These are phyloP conservation scores for Syngnathoides biaculeatus DNA, from an alignment of 2,113 vertebrate species.

Conservation along the genomic window DNA sequence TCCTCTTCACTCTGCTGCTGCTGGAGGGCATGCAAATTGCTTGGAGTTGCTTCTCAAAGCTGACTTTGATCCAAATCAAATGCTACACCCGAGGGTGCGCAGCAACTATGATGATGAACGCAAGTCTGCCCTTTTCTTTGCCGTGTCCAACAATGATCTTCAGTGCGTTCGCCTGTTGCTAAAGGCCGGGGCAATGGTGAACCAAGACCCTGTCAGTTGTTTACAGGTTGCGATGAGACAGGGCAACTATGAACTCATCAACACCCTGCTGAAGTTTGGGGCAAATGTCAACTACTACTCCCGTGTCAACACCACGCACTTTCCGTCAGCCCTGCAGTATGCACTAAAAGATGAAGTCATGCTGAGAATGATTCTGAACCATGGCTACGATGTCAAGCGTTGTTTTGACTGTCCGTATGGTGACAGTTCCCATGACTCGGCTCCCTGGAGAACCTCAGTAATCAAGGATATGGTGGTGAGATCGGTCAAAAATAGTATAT, in stretches of 20 bases:
- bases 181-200: slow-evolving; percentile 86
- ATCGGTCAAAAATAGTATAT: background rate
- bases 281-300: slow-evolving; percentile 95
- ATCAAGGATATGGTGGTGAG: slow-evolving; percentile 92
- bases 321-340: slow-evolving; percentile 78
- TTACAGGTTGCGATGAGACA: slow-evolving; percentile 87
- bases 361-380: slow-evolving; percentile 88
- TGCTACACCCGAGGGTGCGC: slow-evolving; percentile 84
- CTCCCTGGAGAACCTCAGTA: slow-evolving; percentile 85
- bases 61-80: slow-evolving; percentile 89
- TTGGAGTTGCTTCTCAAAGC: slow-evolving; percentile 83
- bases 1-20: slow-evolving; percentile 90
- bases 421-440: slow-evolving; percentile 72
- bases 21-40: slow-evolving; percentile 83
- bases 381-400: slow-evolving; percentile 84
- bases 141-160: slow-evolving; percentile 86
- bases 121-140: slow-evolving; percentile 87
- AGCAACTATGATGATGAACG: slow-evolving; percentile 87
- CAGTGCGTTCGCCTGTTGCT: slow-evolving; percentile 80
- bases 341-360: slow-evolving; percentile 78
- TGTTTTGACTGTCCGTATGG: slow-evolving; percentile 90
- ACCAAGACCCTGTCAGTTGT: slow-evolving; percentile 93
- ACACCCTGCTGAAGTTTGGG: slow-evolving; percentile 82
- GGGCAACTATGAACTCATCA: slow-evolving; percentile 87
- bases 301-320: slow-evolving; percentile 87